A percentile compares a stretch with the other conserved stretches of the same genome.
Evolutionary conservation across 2,888 invertebrate species (phyloP).

Genomic region (Tetranychus truncatus): DNA sequence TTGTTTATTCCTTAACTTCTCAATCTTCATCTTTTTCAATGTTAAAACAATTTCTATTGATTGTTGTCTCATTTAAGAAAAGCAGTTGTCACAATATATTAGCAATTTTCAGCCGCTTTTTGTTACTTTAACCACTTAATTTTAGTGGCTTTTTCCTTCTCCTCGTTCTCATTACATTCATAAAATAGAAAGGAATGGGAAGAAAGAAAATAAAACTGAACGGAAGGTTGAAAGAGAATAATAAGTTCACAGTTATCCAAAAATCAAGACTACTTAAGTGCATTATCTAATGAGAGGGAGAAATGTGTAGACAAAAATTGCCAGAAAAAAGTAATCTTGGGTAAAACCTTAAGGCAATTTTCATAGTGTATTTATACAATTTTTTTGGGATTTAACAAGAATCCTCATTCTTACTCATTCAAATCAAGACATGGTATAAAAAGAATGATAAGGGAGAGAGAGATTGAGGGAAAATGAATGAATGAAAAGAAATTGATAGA

Average conservation of each 20-base stretch:
- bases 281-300: neutral
- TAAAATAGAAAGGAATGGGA: neutral
- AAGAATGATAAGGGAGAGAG: neutral
- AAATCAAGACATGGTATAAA: neutral
- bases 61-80: neutral
- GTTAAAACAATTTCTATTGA: conserved; percentile 1
- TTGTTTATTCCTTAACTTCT: neutral
- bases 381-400: neutral
- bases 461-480: neutral
- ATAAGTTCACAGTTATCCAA: neutral
- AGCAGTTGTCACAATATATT: neutral
- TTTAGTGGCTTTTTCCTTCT: conserved; percentile 1
- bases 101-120: neutral
- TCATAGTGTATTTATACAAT: neutral
- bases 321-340: neutral
- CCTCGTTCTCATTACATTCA: neutral
- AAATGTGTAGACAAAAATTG: neutral
- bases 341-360: neutral
- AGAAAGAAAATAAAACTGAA: neutral
- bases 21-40: neutral
- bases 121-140: neutral
- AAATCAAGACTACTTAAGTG: neutral
- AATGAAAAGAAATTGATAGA: neutral
- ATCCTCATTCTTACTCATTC: neutral
- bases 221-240: neutral